Base-by-base conservation (phyloP, 2,888 invertebrate species). In the Nemotelus nigrinus region DNA sequence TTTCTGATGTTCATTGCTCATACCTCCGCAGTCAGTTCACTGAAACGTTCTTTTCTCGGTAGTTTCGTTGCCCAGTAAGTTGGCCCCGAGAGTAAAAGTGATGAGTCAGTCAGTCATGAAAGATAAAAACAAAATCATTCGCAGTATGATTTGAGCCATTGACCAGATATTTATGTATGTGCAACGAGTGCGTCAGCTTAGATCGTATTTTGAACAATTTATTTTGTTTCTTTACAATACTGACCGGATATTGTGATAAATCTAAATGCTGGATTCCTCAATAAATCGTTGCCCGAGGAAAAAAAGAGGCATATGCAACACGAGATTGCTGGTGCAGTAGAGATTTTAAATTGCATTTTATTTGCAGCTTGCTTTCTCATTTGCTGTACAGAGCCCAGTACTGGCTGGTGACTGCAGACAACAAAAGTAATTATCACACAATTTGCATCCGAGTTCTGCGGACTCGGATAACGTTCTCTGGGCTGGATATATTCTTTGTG, bases 161-260 rank as follows among this genome's bases (percentile, higher is more conserved):
- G n/a, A 57, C 10, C 8, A 7, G 10, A 25, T 57, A 8, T 53
- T 53, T 57, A 25, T 57, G 57, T 7, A 25, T 53, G 25, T 53
- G 1, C 53, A 8, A 10, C 53, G 6, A 10, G 53, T 53, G 53
- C 7, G 6, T 53, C 25, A 25, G 25, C 25, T 25, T 25, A 25
- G 25, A 25, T 53, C n/a, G 3, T 57, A 10, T 57, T 25, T 2
- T 57, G 57, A 2, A 25, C 57, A 57, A 6, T 53, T 53, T 57
- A 25, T 2, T 57, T 65, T 65, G 43, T 65, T 45, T 65, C 65
- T 44, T 65, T 48, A 68, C 47, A 65, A 65, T 65, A 25, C 25
- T 50, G 48, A 48, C 67, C 67, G 67, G 67, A 68, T 48, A 50
- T 25, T 25, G 50, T 68, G 67, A 68, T 68, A 39, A 68, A 68